Base-by-base conservation (phyloP, 2,113 vertebrate species). In the Syrrhaptes paradoxus region DNA sequence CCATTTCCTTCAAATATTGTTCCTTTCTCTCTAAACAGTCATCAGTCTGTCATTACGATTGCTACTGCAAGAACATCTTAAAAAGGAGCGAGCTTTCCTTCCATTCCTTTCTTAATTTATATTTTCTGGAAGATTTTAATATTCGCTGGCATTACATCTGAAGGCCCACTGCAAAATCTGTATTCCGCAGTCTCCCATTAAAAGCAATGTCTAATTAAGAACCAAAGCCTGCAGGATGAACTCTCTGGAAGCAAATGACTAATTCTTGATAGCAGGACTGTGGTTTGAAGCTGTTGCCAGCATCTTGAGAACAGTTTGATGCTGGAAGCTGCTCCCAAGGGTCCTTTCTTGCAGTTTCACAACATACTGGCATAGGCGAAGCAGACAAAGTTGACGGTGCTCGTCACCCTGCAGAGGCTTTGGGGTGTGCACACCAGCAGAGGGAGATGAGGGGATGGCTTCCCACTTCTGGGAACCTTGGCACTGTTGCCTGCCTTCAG, bases 181-280 rank as follows among this genome's bases (percentile, higher is more conserved):
- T 84, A 34, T 80, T 94, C 83, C 59, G 45, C 75, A 90, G 54
- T 65, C 61, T 92, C 58, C 63, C 88, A 48, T 85, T 87, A 72
- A 93, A 88, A 93, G 54, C 66, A 26, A 49, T 16, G 17, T 78
- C 92, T 97, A 92, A 96, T 91, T 95, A 96, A 96, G 90, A 90
- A 94, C 70, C 49, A 81, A 68, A 87, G 66, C 46, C 89, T 89
- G 70, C 26, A 82, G 76, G 58, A 96, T 89, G 89, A 96, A 93
- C 84, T 93, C 85, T 68, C 66, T 78, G 90, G 65, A 77, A 96
- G 88, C n/a, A 93, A 84, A 81, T 93, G 84, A 92, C 86, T 92
- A 94, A 92, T 89, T 93, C 88, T 82, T 66, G 70, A 79, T 76
- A 91, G 71, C 46, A 77, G 48, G 63, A 51, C 89, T 87, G 92